Evolutionary conservation across 1,140 invertebrate species (phyloP).

Genomic region (Drosophila bocqueti): DNA sequence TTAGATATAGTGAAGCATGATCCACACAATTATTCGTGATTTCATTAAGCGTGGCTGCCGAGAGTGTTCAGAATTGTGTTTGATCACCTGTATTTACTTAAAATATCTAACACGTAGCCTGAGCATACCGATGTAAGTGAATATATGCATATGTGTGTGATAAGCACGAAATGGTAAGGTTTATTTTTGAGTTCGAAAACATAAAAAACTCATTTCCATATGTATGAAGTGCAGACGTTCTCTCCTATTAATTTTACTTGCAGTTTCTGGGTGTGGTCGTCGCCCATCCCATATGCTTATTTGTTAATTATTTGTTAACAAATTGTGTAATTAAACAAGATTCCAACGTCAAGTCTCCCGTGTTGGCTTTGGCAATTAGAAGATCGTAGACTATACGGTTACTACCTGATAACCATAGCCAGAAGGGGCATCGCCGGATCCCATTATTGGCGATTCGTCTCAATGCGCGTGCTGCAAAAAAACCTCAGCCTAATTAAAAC

Average conservation of each 20-base stretch:
- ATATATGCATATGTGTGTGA: constrained; percentile 17
- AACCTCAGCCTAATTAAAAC: too few species aligned
- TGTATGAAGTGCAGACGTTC: neutral
- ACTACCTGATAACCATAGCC: neutral
- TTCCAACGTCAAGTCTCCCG: constrained; percentile 6
- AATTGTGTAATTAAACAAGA: constrained; percentile 60
- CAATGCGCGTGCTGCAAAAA: too few species aligned
- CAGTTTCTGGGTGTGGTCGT: constrained; percentile 36
- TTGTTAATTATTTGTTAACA: constrained; percentile 59
- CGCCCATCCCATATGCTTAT: constrained; percentile 13
- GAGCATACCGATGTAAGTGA: neutral
- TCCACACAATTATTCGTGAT: neutral
- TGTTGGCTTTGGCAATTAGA: neutral
- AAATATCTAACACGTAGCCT: constrained; percentile 36
- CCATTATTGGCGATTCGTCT: too few species aligned
- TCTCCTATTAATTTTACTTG: constrained; percentile 15
- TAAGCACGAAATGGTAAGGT: constrained; percentile 32
- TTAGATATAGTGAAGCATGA: neutral
- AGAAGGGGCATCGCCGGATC: neutral
- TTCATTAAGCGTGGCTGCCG: neutral
- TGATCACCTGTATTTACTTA: constrained; percentile 76
- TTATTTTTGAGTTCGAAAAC: constrained; percentile 7
- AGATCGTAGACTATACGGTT: neutral
- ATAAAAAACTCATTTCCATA: constrained; percentile 18
- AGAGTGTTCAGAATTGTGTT: constrained; percentile 36